phyloP scores from a whole-genome alignment of 1,140 invertebrate species.

The Lepidostoma basale region DNA sequence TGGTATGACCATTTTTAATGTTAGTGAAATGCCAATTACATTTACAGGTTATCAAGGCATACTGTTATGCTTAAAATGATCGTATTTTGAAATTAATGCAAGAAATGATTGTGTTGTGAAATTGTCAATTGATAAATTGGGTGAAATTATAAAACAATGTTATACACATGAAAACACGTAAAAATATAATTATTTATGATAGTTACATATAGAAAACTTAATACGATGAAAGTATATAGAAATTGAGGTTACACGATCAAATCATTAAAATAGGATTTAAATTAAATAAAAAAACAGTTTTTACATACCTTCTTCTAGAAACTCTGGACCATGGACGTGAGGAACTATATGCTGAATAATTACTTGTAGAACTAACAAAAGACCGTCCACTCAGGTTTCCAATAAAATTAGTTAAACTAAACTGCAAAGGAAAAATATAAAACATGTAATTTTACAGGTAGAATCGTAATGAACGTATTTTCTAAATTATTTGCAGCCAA shows the following conservation, averaged over 20 bases:
- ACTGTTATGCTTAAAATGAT: no score
- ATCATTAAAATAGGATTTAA: background rate
- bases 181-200: no score
- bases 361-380: constrained; percentile 57
- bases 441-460: background rate
- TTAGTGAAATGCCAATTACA: no score
- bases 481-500: background rate
- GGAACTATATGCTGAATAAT: constrained; percentile 59
- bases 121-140: no score
- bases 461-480: background rate
- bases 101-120: no score
- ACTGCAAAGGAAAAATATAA: constrained; percentile 53
- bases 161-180: no score
- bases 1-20: no score
- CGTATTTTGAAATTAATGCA: no score
- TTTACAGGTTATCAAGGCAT: no score
- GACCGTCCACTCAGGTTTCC: constrained; percentile 61
- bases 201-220: background rate
- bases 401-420: constrained; percentile 60
- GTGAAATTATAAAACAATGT: no score
- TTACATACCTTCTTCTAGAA: constrained; percentile 63
- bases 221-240: background rate
- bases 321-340: constrained; percentile 65
- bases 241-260: background rate
- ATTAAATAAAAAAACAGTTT: constrained; percentile 18